Evolutionary conservation across 1,140 invertebrate genomes (phyloP).

Genomic region (Drosophila sp.): DNA sequence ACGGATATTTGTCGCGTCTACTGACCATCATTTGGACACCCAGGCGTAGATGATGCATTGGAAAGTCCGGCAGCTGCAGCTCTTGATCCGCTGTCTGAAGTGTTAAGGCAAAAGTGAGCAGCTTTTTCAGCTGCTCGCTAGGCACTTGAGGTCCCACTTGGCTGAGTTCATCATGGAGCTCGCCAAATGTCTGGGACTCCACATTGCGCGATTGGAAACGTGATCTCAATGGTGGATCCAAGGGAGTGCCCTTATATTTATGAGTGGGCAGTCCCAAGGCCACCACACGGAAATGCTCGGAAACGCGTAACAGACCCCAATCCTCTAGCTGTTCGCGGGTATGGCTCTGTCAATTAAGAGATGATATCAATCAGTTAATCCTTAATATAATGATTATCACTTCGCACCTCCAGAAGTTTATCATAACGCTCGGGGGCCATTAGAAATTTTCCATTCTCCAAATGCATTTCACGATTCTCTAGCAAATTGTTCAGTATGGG

Average conservation of each 20-base stretch:
- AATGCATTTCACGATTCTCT: conserved; percentile 99
- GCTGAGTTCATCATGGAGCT: conserved; percentile 85
- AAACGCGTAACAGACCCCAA: conserved; percentile 94
- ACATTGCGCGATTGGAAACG: conserved; percentile 97
- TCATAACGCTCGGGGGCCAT: conserved; percentile 95
- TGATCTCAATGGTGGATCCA: conserved; percentile 97
- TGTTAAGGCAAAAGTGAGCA: conserved; percentile 90
- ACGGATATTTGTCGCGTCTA: conserved; percentile 40
- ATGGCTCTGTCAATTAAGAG: conserved; percentile 85
- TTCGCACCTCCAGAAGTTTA: conserved; percentile 90
- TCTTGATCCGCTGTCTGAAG: conserved; percentile 88
- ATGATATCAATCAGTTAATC: conserved; percentile 1
- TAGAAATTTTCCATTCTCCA: conserved; percentile 97
- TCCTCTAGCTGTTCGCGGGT: conserved; percentile 87
- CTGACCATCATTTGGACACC: conserved; percentile 90
- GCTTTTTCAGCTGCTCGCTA: conserved; percentile 85
- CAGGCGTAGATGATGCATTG: conserved; percentile 90
- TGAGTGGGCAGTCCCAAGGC: conserved; percentile 95
- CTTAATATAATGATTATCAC: background rate
- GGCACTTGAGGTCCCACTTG: conserved; percentile 85
- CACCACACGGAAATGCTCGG: conserved; percentile 95
- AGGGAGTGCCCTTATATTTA: conserved; percentile 94
- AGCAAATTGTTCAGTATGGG: conserved; percentile 98
- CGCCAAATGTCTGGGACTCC: conserved; percentile 86
- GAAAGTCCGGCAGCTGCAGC: conserved; percentile 93